These are phyloP conservation scores for Microchrysa polita DNA, from an alignment of 2,888 invertebrate genomes.

Conservation along the genomic window DNA sequence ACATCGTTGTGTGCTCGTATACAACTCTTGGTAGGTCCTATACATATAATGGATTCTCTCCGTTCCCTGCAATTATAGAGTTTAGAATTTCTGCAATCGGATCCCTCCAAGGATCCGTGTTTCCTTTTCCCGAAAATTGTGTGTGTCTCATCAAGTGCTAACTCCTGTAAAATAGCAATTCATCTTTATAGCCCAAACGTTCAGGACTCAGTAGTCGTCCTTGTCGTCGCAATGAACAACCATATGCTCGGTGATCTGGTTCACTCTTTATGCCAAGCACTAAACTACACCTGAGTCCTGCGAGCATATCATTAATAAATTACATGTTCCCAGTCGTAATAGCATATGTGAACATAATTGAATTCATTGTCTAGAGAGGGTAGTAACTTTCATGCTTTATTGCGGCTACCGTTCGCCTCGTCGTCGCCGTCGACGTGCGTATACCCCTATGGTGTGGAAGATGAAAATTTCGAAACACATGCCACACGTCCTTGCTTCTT, in stretches of 20 bases:
- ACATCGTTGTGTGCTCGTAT: not conserved
- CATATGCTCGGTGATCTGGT: conserved; percentile 9
- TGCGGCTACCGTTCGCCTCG: too few relatives aligned
- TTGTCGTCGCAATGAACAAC: not conserved
- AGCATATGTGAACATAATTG: conserved; percentile 42
- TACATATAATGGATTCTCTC: too few relatives aligned
- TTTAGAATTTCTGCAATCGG: too few relatives aligned
- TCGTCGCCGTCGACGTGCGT: conserved; percentile 3
- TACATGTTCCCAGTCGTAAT: conserved; percentile 38
- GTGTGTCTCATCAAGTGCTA: not conserved
- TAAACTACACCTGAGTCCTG: conserved; percentile 34
- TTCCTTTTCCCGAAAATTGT: too few relatives aligned
- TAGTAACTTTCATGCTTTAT: conserved; percentile 14
- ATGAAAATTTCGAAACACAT: conserved; percentile 31
- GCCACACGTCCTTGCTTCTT: not conserved
- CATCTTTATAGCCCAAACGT: not conserved
- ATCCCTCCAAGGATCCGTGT: too few relatives aligned
- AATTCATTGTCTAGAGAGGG: conserved; percentile 35
- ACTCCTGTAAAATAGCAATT: conserved; percentile 3
- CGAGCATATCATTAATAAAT: conserved; percentile 41
- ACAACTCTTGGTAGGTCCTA: too few relatives aligned
- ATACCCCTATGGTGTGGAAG: not conserved
- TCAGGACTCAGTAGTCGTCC: too few relatives aligned
- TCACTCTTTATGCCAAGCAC: conserved; percentile 20
- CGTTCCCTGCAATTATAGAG: too few relatives aligned